Evolutionary conservation across 92 coral and sea anemone species (phyloP).

Genomic region (Galaxea fascicularis): DNA sequence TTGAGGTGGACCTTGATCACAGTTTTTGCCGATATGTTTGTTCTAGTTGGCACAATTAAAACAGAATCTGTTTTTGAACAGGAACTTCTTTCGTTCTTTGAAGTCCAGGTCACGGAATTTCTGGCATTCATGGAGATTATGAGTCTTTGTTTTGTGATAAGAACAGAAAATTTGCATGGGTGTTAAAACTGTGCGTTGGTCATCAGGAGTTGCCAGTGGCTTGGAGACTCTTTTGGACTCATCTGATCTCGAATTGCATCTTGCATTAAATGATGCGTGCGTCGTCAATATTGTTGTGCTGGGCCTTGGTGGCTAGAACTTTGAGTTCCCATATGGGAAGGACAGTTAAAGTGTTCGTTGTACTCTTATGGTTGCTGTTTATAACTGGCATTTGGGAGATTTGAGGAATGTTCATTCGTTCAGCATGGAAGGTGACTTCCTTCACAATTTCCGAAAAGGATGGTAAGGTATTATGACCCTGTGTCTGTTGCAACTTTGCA

Average conservation of each 20-base stretch:
- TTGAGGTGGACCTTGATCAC: too few species aligned
- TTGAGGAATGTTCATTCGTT: too few species aligned
- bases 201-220: too few species aligned
- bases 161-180: conserved; percentile 36
- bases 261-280: too few species aligned
- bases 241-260: too few species aligned
- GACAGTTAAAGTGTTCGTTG: too few species aligned
- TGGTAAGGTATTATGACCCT: conserved; percentile 58
- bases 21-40: conserved; percentile 28
- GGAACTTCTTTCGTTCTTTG: conserved; percentile 27
- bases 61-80: conserved; percentile 24
- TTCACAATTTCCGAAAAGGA: conserved; percentile 47
- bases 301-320: not conserved
- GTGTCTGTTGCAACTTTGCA: conserved; percentile 48
- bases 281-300: not conserved
- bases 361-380: not conserved
- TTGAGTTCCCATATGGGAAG: not conserved
- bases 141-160: conserved; percentile 59
- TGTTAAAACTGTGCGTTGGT: not conserved
- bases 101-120: conserved; percentile 29
- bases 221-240: not conserved
- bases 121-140: too few species aligned
- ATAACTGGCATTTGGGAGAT: not conserved
- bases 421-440: conserved; percentile 65
- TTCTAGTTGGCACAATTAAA: conserved; percentile 34